Conservation (phyloP, 2,888 invertebrate species). For the Crepidodera aurea region DNA sequence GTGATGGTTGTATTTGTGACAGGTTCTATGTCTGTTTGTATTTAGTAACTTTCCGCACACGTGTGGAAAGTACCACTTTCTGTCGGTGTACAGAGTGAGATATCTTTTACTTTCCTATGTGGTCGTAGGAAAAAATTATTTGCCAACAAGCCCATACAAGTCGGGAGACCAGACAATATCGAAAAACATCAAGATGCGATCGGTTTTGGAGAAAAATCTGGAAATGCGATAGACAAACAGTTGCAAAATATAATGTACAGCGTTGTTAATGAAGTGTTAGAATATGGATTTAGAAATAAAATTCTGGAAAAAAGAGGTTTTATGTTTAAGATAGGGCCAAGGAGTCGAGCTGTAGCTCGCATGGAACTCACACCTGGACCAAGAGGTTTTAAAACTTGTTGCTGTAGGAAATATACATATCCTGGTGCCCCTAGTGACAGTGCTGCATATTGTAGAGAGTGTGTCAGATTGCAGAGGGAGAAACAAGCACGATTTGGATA, state of each 20-base stretch:
- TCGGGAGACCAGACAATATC: neutral
- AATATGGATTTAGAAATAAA: slow-evolving; percentile 49
- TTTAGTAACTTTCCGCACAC: too few relatives aligned
- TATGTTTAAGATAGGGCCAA: slow-evolving; percentile 32
- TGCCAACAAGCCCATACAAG: slow-evolving; percentile 18
- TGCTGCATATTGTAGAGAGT: neutral
- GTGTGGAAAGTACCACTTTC: too few relatives aligned
- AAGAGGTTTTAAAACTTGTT: slow-evolving; percentile 10
- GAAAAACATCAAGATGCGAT: slow-evolving; percentile 34
- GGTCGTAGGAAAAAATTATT: slow-evolving; percentile 45
- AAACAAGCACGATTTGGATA: neutral
- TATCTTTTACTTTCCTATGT: too few relatives aligned
- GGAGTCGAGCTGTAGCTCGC: slow-evolving; percentile 9
- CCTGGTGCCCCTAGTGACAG: neutral
- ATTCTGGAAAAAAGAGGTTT: slow-evolving; percentile 49
- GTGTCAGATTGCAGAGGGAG: neutral
- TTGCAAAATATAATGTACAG: slow-evolving; percentile 41
- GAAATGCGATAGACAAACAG: slow-evolving; percentile 19
- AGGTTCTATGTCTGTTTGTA: too few relatives aligned
- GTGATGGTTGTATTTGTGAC: too few relatives aligned
- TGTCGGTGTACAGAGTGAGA: too few relatives aligned
- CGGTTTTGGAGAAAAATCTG: neutral
- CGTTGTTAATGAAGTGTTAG: slow-evolving; percentile 48
- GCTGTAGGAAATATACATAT: slow-evolving; percentile 26
- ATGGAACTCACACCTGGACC: slow-evolving; percentile 38